These are phyloP conservation scores for Apamea crenata DNA, from an alignment of 2,888 invertebrate genomes.

Conservation along the genomic window DNA sequence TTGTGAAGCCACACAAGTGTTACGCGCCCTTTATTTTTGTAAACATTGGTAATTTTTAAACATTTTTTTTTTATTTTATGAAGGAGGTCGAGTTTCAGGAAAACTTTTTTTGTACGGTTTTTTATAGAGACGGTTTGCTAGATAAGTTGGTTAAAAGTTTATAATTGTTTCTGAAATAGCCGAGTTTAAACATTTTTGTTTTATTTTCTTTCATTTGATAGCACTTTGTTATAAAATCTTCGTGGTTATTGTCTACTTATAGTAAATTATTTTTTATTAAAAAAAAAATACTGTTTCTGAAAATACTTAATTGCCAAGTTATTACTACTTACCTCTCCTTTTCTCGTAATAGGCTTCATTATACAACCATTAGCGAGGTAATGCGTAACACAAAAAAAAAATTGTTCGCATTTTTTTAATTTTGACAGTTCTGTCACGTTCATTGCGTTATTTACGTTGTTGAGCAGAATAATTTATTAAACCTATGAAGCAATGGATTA, in stretches of 20 bases:
- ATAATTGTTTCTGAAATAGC: constrained; percentile 26
- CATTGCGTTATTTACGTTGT: not conserved
- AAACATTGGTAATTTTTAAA: constrained; percentile 58
- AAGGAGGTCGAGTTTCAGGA: constrained; percentile 32
- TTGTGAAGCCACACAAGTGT: constrained; percentile 83
- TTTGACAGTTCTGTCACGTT: not conserved
- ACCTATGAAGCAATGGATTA: not conserved
- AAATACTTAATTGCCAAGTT: not conserved
- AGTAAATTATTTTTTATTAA: not conserved
- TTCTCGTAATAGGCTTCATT: not conserved
- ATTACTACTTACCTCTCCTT: not conserved
- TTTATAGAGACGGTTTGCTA: not conserved
- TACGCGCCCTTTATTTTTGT: constrained; percentile 67
- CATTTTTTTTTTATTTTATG: constrained; percentile 28
- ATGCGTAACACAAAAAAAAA: not conserved
- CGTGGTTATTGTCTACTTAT: not conserved
- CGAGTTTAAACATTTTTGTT: not conserved
- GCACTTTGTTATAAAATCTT: not conserved
- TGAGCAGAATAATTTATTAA: not conserved
- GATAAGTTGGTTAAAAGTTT: constrained; percentile 21
- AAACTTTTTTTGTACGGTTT: constrained; percentile 18
- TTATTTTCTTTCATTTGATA: constrained; percentile 1
- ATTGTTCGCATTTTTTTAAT: not conserved
- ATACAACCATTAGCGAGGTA: not conserved
- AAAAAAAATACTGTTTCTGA: not conserved